Conservation (phyloP, 2,113 vertebrate genomes). For the Edolisoma coerulescens region DNA sequence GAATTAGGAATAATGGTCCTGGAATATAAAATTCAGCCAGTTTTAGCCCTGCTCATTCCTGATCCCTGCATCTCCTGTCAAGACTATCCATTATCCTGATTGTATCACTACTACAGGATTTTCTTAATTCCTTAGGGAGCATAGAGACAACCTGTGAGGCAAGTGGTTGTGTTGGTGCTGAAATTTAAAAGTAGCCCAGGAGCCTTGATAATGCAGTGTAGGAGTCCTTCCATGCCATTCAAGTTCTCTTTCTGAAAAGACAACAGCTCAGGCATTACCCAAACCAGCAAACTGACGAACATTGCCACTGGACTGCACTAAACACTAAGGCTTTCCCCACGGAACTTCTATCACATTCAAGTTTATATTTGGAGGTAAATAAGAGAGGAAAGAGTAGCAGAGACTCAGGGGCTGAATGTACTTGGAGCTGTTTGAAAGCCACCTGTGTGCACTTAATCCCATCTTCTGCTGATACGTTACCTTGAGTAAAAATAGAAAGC, state of each 20-base stretch:
- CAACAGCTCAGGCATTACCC: background rate
- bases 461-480: background rate
- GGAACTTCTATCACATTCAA: background rate
- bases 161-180: background rate
- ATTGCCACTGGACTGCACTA: background rate
- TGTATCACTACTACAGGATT: accelerated
- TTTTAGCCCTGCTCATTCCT: background rate
- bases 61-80: background rate
- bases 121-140: background rate
- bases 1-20: background rate
- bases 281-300: background rate
- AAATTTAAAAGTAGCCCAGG: background rate
- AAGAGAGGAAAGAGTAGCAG: background rate
- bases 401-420: background rate
- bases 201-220: background rate
- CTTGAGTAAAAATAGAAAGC: background rate
- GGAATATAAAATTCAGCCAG: background rate
- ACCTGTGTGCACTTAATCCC: background rate
- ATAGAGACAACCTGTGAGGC: background rate
- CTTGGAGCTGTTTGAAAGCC: background rate
- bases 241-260: background rate
- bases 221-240: background rate
- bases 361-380: background rate
- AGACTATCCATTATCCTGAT: background rate
- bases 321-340: background rate